phyloP scores from a whole-genome alignment of 2,113 vertebrate species.

The Lepidothrix coronata region DNA sequence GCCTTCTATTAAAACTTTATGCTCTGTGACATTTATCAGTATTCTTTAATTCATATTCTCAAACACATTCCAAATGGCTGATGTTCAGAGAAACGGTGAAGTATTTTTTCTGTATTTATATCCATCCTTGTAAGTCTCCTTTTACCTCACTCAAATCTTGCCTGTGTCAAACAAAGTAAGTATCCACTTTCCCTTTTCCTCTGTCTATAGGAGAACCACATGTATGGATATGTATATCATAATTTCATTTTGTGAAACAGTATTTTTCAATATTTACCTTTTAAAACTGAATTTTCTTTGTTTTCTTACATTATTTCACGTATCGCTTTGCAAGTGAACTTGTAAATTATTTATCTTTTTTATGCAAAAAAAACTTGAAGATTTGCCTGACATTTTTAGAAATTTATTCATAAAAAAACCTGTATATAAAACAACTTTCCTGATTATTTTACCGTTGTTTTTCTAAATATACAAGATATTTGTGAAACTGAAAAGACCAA shows the following conservation, averaged over 20 bases:
- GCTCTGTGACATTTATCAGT: background rate
- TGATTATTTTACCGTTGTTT: background rate
- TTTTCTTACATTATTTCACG: background rate
- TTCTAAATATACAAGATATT: background rate
- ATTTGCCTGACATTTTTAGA: background rate
- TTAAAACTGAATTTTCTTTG: background rate
- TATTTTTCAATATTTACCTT: background rate
- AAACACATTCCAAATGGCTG: background rate
- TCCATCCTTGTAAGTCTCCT: background rate
- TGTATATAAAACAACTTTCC: background rate
- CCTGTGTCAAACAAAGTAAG: background rate
- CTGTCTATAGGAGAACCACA: background rate
- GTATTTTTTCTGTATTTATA: background rate
- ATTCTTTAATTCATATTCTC: background rate
- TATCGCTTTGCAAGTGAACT: background rate
- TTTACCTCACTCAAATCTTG: background rate
- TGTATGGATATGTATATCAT: background rate
- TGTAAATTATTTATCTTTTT: background rate
- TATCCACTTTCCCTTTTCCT: background rate
- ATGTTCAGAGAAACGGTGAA: background rate
- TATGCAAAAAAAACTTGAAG: background rate
- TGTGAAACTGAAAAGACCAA: background rate
- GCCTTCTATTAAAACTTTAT: background rate
- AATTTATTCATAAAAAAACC: background rate
- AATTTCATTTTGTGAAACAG: background rate